Base-by-base conservation (phyloP, 1,140 invertebrate genomes). In the Aphelenchoides avenae region DNA sequence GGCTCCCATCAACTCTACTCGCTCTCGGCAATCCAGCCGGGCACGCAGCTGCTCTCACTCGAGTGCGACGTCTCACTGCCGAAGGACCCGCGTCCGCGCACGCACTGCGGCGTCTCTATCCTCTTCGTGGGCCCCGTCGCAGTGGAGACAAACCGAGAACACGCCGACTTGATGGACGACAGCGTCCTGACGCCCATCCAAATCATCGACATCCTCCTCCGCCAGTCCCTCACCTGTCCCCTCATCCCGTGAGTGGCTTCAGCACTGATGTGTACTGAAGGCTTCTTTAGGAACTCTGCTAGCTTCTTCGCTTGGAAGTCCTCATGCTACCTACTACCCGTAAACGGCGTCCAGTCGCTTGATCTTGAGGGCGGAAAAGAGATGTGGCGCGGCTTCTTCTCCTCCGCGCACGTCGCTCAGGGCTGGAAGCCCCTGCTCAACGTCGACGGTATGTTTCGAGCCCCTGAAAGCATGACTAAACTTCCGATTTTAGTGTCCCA, bases 371-470 rank as follows among this genome's bases (percentile, higher is more conserved):
- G 68, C 5, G 67, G 68, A 46, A 71, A 71, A 49, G 64, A 70
- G 50, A 52, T 70, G 47, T 70, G 67, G 67, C 61, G 52, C 42
- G 67, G 67, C n/a, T 71, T 70, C 57, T 70, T 71, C 40, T 53
- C 67, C 1, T 70, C 69, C 18, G 68, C 68, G 20, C 64, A 61
- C 43, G 44, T 71, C 20, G 68, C 54, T 11, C 50, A 27, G 20
- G 53, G 49, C 42, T 71, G 50, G 18, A 36, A 53, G 30, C 68
- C 68, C 15, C 44, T 70, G 1, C 34, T 70, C 36, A 70, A 70
- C 33, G 55, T 71, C 27, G 67, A 70, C 33, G n/a, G n/a, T n/a
- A n/a, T n/a, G n/a, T n/a, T n/a, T n/a, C n/a, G n/a, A n/a, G n/a
- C n/a, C n/a, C n/a, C n/a, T n/a, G n/a, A n/a, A n/a, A n/a, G n/a